phyloP scores from a whole-genome alignment of 1,140 invertebrate species.

The Arion vulgaris region DNA sequence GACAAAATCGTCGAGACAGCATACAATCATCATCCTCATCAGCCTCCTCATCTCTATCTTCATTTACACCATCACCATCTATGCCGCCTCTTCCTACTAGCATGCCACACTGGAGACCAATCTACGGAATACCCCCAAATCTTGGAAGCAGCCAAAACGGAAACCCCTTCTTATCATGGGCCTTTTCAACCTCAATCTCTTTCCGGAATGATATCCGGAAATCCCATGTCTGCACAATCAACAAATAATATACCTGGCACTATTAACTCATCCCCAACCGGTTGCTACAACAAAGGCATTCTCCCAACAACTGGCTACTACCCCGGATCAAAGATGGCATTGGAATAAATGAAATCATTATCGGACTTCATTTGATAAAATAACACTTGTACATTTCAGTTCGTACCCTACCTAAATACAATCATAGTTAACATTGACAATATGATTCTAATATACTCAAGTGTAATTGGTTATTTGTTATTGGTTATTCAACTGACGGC shows the following conservation, averaged over 20 bases:
- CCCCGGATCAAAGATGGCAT: neutral
- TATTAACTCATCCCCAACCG: neutral
- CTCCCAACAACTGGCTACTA: neutral
- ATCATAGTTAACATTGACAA: no score
- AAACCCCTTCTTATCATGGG: neutral
- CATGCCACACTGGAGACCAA: slow-evolving; percentile 20
- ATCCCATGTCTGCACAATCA: neutral
- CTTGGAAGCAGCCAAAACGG: neutral
- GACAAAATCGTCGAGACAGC: neutral
- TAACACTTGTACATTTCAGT: no score
- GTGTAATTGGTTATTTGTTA: no score
- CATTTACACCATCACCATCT: neutral
- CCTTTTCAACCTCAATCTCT: neutral
- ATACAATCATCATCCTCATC: neutral
- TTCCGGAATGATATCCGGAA: neutral
- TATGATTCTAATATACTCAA: no score
- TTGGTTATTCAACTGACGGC: no score
- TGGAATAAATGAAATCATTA: no score
- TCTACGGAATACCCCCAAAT: neutral
- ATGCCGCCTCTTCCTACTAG: neutral
- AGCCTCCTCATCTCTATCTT: neutral
- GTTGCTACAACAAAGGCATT: neutral
- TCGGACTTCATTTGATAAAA: no score
- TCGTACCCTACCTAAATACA: no score
- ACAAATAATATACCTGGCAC: neutral